Evolutionary conservation across 2,888 invertebrate genomes (phyloP), one percentile per base, ranked within the genome.

Genomic region (Diarsia dahlii): DNA sequence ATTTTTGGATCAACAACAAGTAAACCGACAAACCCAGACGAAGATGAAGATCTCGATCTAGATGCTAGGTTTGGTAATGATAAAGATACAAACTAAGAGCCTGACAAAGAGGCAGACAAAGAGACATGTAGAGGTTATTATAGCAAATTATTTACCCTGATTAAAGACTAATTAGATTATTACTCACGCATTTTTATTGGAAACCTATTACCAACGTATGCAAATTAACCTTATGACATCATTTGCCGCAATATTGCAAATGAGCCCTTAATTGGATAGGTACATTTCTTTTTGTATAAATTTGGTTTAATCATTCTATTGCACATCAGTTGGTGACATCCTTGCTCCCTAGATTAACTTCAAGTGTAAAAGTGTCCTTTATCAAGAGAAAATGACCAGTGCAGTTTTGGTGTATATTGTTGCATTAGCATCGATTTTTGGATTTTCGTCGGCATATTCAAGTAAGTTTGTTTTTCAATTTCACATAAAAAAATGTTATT

Each of bases 91-190:
- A 52, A 20, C 12, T 39, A 39, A 39, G 39, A 39, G 39, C 39
- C 39, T 39, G 63, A 34, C n/a, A 64, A 60, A 62, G 66, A 56
- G 9, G 45, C 20, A 28, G 60, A n/a, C n/a, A 54, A 58, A 64
- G 68, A 54, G 6, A 46, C 18, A 13, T 12, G 18, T 34, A 66
- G 18, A 62, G 12, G n/a, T 65, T 5, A 71, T 65, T 12, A 50
- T 18, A 65, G 65, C 64, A 75, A 60, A 72, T 84, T 23, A 54
- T 70, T 23, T 84, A 69, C 50, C 71, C 62, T 28, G 69, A 81
- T 80, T 83, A 85, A 87, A 87, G 71, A 76, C 76, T 79, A 80
- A 82, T 89, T 87, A 75, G 81, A 91, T 89, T 87, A 91, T 89
- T 87, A 58, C 77, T 78, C 65, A 85, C 72, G 67, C 70, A 74